phyloP scores from a whole-genome alignment of 1,140 invertebrate genomes.

The Euwallacea similis region DNA sequence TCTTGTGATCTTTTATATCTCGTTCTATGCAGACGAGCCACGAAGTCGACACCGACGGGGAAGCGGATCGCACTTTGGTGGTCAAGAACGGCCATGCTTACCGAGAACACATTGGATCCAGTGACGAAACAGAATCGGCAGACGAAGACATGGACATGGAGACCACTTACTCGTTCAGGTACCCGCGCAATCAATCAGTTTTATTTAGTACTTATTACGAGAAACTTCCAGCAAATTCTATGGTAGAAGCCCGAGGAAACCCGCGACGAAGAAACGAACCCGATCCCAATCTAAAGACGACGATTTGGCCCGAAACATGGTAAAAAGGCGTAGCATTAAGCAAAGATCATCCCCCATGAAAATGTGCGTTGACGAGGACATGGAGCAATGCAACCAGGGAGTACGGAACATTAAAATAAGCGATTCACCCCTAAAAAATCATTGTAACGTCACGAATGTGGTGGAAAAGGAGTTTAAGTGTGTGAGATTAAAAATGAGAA shows the following conservation, averaged over 20 bases:
- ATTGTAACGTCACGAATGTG: neutral
- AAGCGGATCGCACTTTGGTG: constrained; percentile 11
- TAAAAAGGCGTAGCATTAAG: constrained; percentile 25
- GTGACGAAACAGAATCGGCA: constrained; percentile 46
- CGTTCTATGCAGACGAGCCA: constrained; percentile 25
- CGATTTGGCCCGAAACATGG: neutral
- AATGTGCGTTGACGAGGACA: constrained; percentile 30
- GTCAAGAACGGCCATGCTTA: constrained; percentile 1
- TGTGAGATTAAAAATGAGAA: constrained; percentile 57
- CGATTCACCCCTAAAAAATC: neutral
- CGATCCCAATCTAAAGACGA: constrained; percentile 34
- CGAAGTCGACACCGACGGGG: constrained; percentile 25
- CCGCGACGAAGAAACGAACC: constrained; percentile 34
- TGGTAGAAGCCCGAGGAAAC: constrained; percentile 32
- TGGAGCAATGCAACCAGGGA: constrained; percentile 28
- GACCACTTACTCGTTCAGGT: constrained; percentile 29
- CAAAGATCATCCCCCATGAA: constrained; percentile 24
- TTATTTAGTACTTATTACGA: neutral
- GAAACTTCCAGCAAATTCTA: constrained; percentile 34
- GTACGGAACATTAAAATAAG: constrained; percentile 26
- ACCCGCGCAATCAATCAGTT: neutral
- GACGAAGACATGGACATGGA: constrained; percentile 44
- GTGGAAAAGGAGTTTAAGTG: constrained; percentile 52
- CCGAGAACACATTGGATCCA: constrained; percentile 26
- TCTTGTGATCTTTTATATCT: neutral